These are phyloP conservation scores for Pelvicachromis taeniatus DNA, from an alignment of 2,113 vertebrate species.

Conservation along the genomic window DNA sequence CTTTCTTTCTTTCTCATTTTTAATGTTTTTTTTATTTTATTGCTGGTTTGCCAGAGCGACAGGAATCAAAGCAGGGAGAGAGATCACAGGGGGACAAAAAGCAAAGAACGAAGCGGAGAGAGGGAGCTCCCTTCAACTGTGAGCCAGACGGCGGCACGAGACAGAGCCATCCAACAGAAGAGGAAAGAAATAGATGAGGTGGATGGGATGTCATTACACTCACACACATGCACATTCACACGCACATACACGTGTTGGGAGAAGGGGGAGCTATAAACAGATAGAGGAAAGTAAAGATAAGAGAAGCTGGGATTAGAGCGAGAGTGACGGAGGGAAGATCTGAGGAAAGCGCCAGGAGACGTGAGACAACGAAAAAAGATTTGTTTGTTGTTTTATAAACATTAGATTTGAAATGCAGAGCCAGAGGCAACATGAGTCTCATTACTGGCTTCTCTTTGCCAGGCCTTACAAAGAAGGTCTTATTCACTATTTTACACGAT, in stretches of 20 bases:
- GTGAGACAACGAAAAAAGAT: constrained; percentile 10
- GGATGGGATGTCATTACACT: constrained; percentile 5
- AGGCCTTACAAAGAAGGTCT: neutral
- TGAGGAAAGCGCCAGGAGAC: constrained; percentile 10
- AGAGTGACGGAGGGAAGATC: neutral
- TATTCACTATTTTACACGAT: neutral
- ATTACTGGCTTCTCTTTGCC: neutral
- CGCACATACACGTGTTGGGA: neutral
- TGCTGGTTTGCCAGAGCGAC: constrained; percentile 41
- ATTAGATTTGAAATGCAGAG: constrained; percentile 31
- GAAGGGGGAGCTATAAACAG: constrained; percentile 1
- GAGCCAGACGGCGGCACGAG: constrained; percentile 50
- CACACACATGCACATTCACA: neutral
- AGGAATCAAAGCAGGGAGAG: constrained; percentile 36
- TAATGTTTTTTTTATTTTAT: neutral
- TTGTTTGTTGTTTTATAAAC: constrained; percentile 22
- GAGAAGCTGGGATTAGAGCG: constrained; percentile 16
- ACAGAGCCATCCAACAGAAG: constrained; percentile 71
- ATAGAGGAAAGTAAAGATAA: constrained; percentile 12
- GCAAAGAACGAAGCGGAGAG: constrained; percentile 18
- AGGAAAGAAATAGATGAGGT: constrained; percentile 74
- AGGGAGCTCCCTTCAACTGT: constrained; percentile 35
- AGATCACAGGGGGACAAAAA: constrained; percentile 31
- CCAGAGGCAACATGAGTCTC: constrained; percentile 4
- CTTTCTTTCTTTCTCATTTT: neutral